These are phyloP conservation scores for Peromyscus nudipes DNA, from an alignment of 2,797 vertebrate species.

Conservation along the genomic window DNA sequence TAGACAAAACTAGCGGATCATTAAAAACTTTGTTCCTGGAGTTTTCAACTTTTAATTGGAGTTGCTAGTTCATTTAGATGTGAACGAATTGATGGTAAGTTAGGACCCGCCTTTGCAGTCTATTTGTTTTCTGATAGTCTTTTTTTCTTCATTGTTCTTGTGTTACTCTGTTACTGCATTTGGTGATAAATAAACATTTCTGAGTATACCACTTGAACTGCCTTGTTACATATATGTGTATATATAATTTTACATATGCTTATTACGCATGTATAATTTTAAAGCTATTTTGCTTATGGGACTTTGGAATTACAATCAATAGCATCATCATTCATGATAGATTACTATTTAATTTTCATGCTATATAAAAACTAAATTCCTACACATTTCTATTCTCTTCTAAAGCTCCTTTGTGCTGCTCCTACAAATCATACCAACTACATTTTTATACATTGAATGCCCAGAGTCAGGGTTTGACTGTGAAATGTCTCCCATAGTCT, in stretches of 20 bases:
- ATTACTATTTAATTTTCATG: neutral
- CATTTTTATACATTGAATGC: neutral
- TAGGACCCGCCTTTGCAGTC: neutral
- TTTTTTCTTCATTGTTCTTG: neutral
- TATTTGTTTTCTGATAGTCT: neutral
- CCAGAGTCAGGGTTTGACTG: neutral
- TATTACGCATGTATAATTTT: neutral
- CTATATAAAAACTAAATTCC: neutral
- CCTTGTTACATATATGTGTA: neutral
- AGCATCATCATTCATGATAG: neutral
- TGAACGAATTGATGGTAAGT: neutral
- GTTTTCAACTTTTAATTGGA: neutral
- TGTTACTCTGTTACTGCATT: neutral
- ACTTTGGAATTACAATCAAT: neutral
- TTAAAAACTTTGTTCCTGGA: neutral
- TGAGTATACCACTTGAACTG: neutral
- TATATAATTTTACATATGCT: neutral
- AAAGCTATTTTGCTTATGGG: neutral
- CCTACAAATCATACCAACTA: neutral
- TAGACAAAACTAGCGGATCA: neutral
- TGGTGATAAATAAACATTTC: neutral
- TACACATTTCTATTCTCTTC: neutral
- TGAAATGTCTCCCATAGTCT: neutral
- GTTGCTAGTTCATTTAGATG: neutral
- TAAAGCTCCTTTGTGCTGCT: too few species aligned